phyloP scores from a whole-genome alignment of 2,797 vertebrate species.

The Saguinus oedipus region DNA sequence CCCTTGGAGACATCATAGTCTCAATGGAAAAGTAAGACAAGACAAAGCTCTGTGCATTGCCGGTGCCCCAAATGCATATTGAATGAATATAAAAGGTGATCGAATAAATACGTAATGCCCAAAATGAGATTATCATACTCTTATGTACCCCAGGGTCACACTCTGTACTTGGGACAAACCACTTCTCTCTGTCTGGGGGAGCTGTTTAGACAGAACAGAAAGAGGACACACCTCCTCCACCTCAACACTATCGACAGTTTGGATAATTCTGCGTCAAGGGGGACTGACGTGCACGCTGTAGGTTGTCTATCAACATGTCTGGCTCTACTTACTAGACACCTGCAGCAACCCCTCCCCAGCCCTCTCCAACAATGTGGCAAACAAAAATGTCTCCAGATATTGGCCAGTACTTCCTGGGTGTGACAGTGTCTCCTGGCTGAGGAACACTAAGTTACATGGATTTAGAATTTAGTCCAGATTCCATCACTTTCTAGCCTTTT shows the following conservation, averaged over 20 bases:
- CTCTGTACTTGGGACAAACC: not conserved
- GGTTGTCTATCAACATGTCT: accelerated
- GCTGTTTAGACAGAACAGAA: not conserved
- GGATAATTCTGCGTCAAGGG: not conserved
- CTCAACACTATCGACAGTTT: not conserved
- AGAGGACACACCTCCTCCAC: not conserved
- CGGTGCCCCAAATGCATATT: too few relatives aligned
- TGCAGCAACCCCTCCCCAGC: not conserved
- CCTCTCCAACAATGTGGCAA: not conserved
- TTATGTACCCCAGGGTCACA: too few relatives aligned
- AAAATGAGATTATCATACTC: not conserved
- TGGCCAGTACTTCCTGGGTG: accelerated
- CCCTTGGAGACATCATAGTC: accelerated
- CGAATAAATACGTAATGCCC: not conserved
- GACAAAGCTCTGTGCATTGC: accelerated
- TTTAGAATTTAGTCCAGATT: not conserved
- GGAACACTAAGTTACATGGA: not conserved
- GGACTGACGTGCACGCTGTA: accelerated
- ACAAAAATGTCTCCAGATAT: not conserved
- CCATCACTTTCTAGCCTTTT: not conserved
- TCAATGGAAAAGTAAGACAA: not conserved
- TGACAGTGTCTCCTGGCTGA: not conserved
- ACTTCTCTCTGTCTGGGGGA: not conserved
- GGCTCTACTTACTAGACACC: not conserved
- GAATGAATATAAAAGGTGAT: not conserved